These are phyloP conservation scores for Malurus leucopterus DNA, from an alignment of 2,797 vertebrate genomes.

Conservation along the genomic window DNA sequence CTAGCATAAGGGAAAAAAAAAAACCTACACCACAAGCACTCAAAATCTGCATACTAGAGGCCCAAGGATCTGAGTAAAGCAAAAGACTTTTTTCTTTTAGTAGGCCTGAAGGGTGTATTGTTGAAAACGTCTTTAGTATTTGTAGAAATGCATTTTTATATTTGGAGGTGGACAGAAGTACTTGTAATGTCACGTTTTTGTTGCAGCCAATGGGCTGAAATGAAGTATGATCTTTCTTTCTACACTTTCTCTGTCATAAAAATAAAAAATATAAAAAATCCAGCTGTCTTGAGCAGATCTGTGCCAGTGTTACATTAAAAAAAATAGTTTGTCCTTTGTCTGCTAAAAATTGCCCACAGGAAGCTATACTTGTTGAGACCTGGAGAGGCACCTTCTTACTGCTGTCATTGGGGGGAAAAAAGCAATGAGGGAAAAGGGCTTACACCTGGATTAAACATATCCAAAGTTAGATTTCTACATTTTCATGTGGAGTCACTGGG, in stretches of 20 bases:
- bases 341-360: not conserved
- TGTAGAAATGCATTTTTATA: not conserved
- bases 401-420: not conserved
- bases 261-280: not conserved
- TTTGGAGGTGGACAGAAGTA: not conserved
- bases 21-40: not conserved
- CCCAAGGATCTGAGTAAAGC: not conserved
- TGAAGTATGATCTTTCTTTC: not conserved
- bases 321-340: not conserved
- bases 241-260: not conserved
- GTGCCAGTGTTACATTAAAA: not conserved
- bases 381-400: not conserved
- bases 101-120: not conserved
- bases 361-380: not conserved
- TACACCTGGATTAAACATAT: not conserved
- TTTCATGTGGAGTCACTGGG: not conserved
- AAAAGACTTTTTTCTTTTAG: not conserved
- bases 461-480: not conserved
- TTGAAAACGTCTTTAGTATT: rapidly evolving
- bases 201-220: not conserved
- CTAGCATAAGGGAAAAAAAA: not conserved
- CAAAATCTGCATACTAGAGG: not conserved
- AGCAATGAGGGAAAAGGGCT: not conserved
- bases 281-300: not conserved
- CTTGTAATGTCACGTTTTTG: not conserved